Base-by-base conservation (phyloP, 1,140 invertebrate genomes). In the Maniola jurtina region DNA sequence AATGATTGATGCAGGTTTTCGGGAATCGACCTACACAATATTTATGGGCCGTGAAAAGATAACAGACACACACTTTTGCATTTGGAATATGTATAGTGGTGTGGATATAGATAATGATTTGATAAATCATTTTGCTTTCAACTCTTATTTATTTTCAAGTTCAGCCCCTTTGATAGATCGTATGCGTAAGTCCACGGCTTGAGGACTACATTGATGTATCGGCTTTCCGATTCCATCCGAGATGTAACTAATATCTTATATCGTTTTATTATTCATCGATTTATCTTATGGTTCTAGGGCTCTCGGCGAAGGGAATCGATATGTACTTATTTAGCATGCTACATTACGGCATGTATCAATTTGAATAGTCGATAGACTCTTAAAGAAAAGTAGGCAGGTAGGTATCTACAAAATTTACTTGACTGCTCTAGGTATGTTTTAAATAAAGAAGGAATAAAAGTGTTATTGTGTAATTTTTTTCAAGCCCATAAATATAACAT, bases 241-340 rank as follows among this genome's bases (percentile, higher is more conserved):
- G 14, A 52, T 52, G 48, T 52, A 52, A 25, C 25, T 25, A 25
- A 25, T 25, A 25, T 25, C 25, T 25, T 25, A 4, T 52, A 52
- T 52, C 48, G 48, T 16, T 52, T 25, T 52, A 52, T 52, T 52
- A 52, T 52, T 52, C 48, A 52, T 52, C 14, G 14, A 52, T 52
- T 52, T 14, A 25, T 52, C 14, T 52, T 9, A 25, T 9, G 14
- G 14, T 9, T 52, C 15, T 52, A 45, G 5, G 16, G 14, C 7
- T 5, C 45, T 11, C 7, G 14, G 6, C 6, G 8, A 2, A 6
- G 2, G 14, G 7, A 52, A 6, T 52, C 0, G 15, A 25, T 52
- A 16, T 16, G 10, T 25, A 52, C 10, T 1, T 11, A n/a, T 52
- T 25, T 52, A 25, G 14, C 11, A 48, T 13, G 6, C 6, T 48